phyloP scores from a whole-genome alignment of 2,888 invertebrate species.

The Ormyrus labotus region DNA sequence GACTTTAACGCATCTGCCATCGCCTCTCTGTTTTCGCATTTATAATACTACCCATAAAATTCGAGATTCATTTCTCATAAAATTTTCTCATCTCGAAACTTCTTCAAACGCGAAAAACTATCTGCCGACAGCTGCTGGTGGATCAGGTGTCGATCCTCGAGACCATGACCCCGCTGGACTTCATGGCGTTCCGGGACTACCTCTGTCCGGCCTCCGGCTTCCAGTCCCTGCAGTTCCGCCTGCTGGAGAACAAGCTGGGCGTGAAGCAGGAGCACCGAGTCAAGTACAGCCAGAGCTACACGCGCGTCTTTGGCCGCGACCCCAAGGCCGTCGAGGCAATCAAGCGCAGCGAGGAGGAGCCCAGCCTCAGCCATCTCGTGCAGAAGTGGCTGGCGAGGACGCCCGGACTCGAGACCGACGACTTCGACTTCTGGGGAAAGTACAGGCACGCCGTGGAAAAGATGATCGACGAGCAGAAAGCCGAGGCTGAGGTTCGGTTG shows the following conservation, averaged over 20 bases:
- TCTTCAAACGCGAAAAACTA: background rate
- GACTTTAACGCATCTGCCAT: too few species aligned
- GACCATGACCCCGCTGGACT: constrained; percentile 99
- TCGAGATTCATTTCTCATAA: too few species aligned
- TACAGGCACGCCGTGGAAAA: constrained; percentile 86
- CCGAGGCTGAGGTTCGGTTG: constrained; percentile 79
- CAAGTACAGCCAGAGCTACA: constrained; percentile 95
- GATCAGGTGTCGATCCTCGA: constrained; percentile 98
- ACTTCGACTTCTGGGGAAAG: constrained; percentile 95
- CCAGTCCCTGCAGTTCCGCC: constrained; percentile 96
- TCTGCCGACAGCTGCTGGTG: constrained; percentile 85
- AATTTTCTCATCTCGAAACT: too few species aligned
- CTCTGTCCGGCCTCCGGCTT: constrained; percentile 98
- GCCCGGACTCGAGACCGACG: constrained; percentile 88
- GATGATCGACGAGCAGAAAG: constrained; percentile 84
- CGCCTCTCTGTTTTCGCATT: too few species aligned
- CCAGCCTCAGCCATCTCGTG: constrained; percentile 90
- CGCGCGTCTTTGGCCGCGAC: constrained; percentile 89
- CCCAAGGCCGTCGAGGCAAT: constrained; percentile 79
- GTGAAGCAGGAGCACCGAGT: constrained; percentile 90
- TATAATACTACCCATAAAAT: too few species aligned
- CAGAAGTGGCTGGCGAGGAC: constrained; percentile 96
- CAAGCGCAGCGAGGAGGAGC: constrained; percentile 86
- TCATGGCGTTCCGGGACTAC: constrained; percentile 97
- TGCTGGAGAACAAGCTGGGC: constrained; percentile 95